Evolutionary conservation across 2,888 invertebrate genomes (phyloP), one percentile per base, ranked within the genome.

Genomic region (Apamea anceps): DNA sequence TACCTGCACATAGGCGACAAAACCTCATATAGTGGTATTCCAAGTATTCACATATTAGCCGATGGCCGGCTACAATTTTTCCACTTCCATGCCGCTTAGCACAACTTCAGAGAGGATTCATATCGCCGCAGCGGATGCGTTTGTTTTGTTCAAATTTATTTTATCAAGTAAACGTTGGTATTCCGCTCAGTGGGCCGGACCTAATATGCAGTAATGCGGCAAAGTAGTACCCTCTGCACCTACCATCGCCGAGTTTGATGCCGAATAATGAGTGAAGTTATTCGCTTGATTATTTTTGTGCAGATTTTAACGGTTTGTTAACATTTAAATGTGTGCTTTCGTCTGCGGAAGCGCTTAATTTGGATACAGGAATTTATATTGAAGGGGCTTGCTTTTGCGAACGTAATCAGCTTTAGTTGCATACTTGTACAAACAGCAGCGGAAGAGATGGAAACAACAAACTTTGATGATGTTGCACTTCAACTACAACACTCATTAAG

Each of bases 121-220:
- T 96, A 96, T 96, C 95, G 95, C 95, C 95, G 94, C 95, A 94
- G 89, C 90, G 94, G 95, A 94, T 96, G 96, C 95, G 95, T 96
- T 96, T 96, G 96, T 96, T 96, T 96, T 95, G 96, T 95, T 94
- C 95, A 95, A 96, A 96, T 96, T 96, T 96, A 97, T 97, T 96
- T 96, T 96, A 96, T 97, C 96, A 96, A 96, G 96, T 96, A 96
- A 96, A 96, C 94, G 95, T 94, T 94, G 94, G 96, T 92, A 92
- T 95, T 95, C 95, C 92, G 93, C 94, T 91, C 96, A 96, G 85
- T 96, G 96, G 93, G 87, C 92, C 89, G 96, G 86, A 93, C 87
- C 86, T 95, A 96, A 96, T 94, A 90, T 93, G 94, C 91, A 93
- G 94, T 94, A 94, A 95, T 96, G 95, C 95, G 95, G 95, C 91